Evolutionary conservation across 2,888 invertebrate genomes (phyloP).

Genomic region (Balanococcus diminutus): DNA sequence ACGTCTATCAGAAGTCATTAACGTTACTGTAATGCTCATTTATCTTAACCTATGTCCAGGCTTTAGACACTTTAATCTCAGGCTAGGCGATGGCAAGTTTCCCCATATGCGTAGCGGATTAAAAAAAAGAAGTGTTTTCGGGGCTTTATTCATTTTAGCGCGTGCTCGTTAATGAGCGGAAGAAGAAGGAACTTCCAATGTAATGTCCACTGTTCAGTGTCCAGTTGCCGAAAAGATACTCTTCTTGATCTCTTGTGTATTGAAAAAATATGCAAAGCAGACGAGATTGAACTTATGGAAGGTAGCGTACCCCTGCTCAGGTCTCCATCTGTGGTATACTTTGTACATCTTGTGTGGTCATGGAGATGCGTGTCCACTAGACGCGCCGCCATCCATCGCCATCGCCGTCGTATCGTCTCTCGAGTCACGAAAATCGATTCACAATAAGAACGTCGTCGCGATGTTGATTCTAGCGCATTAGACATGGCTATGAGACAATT

Average conservation of each 20-base stretch:
- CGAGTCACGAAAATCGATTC: constrained; percentile 4
- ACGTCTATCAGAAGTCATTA: constrained; percentile 24
- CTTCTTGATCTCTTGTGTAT: no score
- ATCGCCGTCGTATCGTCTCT: background rate
- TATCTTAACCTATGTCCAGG: background rate
- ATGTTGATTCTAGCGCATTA: constrained; percentile 11
- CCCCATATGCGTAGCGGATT: background rate
- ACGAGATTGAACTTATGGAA: background rate
- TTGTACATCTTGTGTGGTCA: background rate
- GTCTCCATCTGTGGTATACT: background rate
- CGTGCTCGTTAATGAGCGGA: constrained; percentile 7
- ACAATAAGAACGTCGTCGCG: background rate
- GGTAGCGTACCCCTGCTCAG: background rate
- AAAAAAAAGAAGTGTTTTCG: background rate
- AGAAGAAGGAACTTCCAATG: background rate
- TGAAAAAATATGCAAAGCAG: background rate
- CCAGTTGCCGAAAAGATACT: background rate
- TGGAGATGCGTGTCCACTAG: background rate
- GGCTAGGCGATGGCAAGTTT: background rate
- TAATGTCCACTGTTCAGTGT: background rate
- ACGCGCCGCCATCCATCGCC: background rate
- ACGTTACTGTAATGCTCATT: constrained; percentile 7
- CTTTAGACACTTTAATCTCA: constrained; percentile 15
- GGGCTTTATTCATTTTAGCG: background rate
- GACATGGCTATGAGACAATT: constrained; percentile 14